phyloP scores from a whole-genome alignment of 2,113 vertebrate genomes.

The Peromyscus polionotus region DNA sequence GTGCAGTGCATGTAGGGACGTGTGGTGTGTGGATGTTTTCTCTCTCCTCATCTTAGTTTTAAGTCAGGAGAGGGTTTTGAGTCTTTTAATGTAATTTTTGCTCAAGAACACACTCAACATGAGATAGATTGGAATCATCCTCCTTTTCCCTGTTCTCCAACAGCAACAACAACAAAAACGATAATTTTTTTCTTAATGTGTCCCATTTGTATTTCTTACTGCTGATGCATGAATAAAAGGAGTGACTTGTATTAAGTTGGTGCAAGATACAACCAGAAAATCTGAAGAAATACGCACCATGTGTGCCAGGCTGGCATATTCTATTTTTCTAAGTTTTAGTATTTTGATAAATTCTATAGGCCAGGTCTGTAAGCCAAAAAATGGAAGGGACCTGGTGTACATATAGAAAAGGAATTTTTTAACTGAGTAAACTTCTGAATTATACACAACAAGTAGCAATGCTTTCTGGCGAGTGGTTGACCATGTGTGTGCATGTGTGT shows the following conservation, averaged over 20 bases:
- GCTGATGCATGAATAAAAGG: background rate
- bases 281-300: background rate
- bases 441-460: background rate
- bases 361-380: background rate
- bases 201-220: rapidly evolving
- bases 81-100: slow-evolving; percentile 47
- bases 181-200: background rate
- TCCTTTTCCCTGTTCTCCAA: background rate
- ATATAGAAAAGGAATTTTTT: background rate
- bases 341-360: background rate
- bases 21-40: background rate
- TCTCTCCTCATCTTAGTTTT: slow-evolving; percentile 1
- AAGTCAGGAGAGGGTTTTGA: background rate
- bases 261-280: background rate
- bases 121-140: background rate
- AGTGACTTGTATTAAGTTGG: background rate
- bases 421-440: background rate
- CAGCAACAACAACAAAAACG: background rate
- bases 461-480: background rate
- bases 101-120: background rate
- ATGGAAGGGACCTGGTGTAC: background rate
- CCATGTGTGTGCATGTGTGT: background rate
- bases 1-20: slow-evolving; percentile 51
- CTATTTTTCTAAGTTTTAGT: background rate
- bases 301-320: background rate